These are phyloP conservation scores for Mycteria americana DNA, from an alignment of 2,797 vertebrate genomes.

Conservation along the genomic window DNA sequence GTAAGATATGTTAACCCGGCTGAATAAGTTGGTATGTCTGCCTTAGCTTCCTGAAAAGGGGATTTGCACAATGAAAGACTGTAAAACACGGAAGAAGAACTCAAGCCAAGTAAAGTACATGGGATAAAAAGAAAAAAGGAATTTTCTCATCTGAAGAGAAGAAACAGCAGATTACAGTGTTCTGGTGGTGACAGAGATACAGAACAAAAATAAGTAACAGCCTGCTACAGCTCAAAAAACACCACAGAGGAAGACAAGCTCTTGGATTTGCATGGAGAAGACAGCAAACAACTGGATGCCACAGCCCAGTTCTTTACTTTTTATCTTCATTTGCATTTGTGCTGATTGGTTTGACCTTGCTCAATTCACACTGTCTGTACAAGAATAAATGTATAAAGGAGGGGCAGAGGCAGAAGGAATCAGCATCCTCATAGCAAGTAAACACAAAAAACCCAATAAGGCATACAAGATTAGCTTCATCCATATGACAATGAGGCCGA, in stretches of 20 bases:
- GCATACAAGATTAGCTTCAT: not conserved
- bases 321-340: slow-evolving; percentile 34
- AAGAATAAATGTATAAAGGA: not conserved
- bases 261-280: not conserved
- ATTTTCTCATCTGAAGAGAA: not conserved
- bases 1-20: not conserved
- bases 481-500: not conserved
- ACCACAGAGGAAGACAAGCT: not conserved
- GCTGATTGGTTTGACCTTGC: slow-evolving; percentile 47
- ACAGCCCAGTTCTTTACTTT: not conserved
- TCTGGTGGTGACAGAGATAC: not conserved
- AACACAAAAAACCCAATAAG: not conserved
- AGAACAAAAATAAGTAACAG: not conserved
- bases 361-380: not conserved
- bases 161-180: not conserved
- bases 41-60: not conserved
- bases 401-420: not conserved
- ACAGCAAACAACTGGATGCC: not conserved
- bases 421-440: not conserved
- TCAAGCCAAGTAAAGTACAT: not conserved
- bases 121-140: not conserved
- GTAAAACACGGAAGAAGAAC: not conserved
- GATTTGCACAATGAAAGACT: not conserved
- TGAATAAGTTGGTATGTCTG: not conserved
- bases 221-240: not conserved